Base-by-base conservation (phyloP, 1,140 invertebrate species). In the Orchestia grillus region DNA sequence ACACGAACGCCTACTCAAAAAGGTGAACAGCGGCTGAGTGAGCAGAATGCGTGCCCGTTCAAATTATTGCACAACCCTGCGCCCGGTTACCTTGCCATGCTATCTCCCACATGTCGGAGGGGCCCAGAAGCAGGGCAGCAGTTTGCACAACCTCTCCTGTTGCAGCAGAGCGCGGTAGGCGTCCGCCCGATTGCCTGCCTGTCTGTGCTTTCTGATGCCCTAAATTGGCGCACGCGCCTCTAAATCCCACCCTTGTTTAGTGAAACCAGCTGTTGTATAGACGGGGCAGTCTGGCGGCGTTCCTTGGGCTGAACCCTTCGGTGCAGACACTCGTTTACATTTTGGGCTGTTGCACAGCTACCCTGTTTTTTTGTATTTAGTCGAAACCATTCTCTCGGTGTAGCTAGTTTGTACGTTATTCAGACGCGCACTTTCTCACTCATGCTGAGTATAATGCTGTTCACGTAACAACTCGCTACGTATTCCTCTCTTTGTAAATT, bases 221-320 rank as follows among this genome's bases (percentile, higher is more conserved):
- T 77, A 77, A 77, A 77, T 77, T 77, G 62, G 62, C 62, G 62
- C 62, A 77, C 62, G 62, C 62, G 62, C 62, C 62, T 77, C 62
- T 77, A 77, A 77, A 77, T 77, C 62, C 62, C 11, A 77, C 62
- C 62, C 62, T 77, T 77, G 62, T 77, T 77, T 77, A 36, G 28
- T 77, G 62, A 77, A 77, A 77, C 62, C 62, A 77, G 62, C 62
- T 77, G 62, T 77, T 77, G 62, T 77, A 36, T 36, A 8, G 62
- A 77, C 62, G 62, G 62, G 62, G 62, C 62, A 77, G 62, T 77
- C 62, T 77, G 6, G 47, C 62, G 47, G 47, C 62, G 36, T 77
- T 77, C 62, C 62, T 77, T 77, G 62, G 28, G 62, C 62, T 28
- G 62, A 77, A 77, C 62, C 1, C 62, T 77, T 77, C 47, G 28